A percentile compares a stretch with the other conserved stretches of the same genome.
phyloP scores from a whole-genome alignment of 2,113 vertebrate species.

The Calidris pygmaea region DNA sequence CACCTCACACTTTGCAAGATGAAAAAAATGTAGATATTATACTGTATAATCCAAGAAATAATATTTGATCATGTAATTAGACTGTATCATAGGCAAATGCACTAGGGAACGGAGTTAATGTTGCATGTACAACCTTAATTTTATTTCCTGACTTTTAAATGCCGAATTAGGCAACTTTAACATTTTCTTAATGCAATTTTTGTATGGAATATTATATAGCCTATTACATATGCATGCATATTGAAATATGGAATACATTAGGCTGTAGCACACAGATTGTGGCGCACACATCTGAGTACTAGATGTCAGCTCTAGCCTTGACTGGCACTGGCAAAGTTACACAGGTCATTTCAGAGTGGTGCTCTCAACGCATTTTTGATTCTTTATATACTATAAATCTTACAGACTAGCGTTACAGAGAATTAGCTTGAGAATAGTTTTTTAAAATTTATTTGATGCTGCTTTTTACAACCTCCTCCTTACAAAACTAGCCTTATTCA shows the following conservation, averaged over 20 bases:
- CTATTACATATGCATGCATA: constrained; percentile 62
- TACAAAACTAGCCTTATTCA: background rate
- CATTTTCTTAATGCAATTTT: constrained; percentile 68
- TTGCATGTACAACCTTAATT: constrained; percentile 69
- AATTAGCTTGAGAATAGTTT: background rate
- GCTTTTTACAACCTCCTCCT: background rate
- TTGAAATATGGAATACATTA: constrained; percentile 66
- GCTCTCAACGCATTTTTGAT: background rate
- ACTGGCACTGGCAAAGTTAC: background rate
- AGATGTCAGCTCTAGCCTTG: background rate
- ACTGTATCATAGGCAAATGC: constrained; percentile 63
- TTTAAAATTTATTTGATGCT: background rate
- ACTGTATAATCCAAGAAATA: constrained; percentile 66
- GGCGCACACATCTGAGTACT: background rate
- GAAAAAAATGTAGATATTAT: constrained; percentile 48
- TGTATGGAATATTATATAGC: constrained; percentile 61
- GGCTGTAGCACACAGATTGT: background rate
- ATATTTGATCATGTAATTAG: constrained; percentile 72
- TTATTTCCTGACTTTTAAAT: constrained; percentile 72
- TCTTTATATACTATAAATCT: background rate
- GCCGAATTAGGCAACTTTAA: constrained; percentile 64
- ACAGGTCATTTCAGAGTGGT: background rate
- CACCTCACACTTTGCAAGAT: constrained; percentile 11
- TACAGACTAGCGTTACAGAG: background rate
- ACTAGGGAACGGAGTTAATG: constrained; percentile 65